Conservation (phyloP, 37 sponge, comb jelly and placozoan genomes). For the Axinella damicornis region DNA sequence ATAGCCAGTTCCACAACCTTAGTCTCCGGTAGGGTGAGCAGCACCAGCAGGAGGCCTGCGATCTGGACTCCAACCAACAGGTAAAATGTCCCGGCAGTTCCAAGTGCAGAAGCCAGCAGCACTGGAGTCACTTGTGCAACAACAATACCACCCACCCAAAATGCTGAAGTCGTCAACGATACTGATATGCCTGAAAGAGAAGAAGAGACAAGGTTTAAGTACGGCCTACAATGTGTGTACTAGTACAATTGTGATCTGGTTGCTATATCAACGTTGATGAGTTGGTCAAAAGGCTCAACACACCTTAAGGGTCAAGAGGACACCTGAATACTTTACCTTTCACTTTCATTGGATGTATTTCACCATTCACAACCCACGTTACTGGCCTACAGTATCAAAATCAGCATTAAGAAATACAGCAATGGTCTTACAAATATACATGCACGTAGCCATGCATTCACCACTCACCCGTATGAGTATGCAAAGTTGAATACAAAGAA, state of each 20-base stretch:
- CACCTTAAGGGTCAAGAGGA: no score
- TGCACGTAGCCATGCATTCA: background rate
- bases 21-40: constrained; percentile 63
- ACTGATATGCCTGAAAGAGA: constrained; percentile 39
- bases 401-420: background rate
- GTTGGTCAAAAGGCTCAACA: no score
- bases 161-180: constrained; percentile 51
- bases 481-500: constrained; percentile 71
- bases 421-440: background rate
- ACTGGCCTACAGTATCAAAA: constrained; percentile 22
- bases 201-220: no score
- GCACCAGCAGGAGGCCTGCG: constrained; percentile 41
- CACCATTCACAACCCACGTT: constrained; percentile 74
- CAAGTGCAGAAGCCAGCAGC: constrained; percentile 29
- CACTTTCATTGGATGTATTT: constrained; percentile 66
- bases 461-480: constrained; percentile 9
- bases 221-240: no score
- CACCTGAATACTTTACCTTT: no score
- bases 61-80: constrained; percentile 28
- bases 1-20: no score
- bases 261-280: no score
- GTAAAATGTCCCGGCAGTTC: constrained; percentile 59
- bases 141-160: constrained; percentile 51
- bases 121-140: constrained; percentile 58
- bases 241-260: no score